Conservation (phyloP, 2,888 invertebrate species). For the Lottia gigantea region DNA sequence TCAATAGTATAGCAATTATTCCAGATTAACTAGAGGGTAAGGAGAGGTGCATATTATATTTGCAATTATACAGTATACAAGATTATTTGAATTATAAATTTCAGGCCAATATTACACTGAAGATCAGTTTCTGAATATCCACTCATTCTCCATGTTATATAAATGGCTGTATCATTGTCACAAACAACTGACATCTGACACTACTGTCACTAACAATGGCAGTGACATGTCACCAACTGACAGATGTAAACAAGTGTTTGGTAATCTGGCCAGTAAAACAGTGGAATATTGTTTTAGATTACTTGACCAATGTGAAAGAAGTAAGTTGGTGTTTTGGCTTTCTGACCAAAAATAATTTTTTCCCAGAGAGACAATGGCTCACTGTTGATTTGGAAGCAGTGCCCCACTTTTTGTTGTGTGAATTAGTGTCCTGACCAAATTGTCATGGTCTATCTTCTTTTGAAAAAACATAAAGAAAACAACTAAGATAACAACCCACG, state of each 20-base stretch:
- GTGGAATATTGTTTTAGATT: conserved; percentile 60
- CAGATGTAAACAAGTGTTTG: conserved; percentile 30
- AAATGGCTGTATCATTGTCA: conserved; percentile 51
- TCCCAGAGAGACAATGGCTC: no score
- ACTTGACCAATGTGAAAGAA: conserved; percentile 63
- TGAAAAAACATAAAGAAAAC: no score
- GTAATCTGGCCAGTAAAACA: conserved; percentile 42
- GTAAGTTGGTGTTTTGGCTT: conserved; percentile 44
- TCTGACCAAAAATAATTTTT: neutral
- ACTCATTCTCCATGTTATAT: conserved; percentile 55
- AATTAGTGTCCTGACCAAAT: no score
- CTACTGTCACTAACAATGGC: neutral
- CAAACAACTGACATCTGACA: conserved; percentile 4
- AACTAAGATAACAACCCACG: no score
- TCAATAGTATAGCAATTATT: no score
- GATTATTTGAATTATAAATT: conserved; percentile 4
- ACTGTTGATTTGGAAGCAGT: no score
- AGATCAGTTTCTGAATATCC: conserved; percentile 62
- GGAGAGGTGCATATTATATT: no score
- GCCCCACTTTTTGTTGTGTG: no score
- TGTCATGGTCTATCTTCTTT: no score
- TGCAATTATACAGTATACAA: no score
- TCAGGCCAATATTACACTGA: conserved; percentile 63
- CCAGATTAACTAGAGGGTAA: no score
- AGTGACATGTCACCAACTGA: neutral